Base-by-base conservation (phyloP, 2,888 invertebrate genomes). In the Noctua comes region DNA sequence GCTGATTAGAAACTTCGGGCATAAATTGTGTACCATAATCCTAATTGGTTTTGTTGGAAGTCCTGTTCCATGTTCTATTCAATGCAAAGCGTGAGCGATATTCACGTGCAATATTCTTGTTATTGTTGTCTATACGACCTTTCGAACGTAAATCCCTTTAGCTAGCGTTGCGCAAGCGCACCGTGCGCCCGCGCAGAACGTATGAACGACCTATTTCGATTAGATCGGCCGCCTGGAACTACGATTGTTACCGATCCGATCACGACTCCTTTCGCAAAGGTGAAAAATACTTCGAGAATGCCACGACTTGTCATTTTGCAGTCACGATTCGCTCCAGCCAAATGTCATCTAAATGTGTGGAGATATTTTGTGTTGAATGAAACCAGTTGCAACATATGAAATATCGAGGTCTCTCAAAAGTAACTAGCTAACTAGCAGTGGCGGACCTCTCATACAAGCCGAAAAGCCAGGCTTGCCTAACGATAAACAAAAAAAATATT, bases 241-340 rank as follows among this genome's bases (percentile, higher is more conserved):
- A 92, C 94, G 91, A 93, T 93, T 94, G 95, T 94, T 95, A 93
- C 93, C 93, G 94, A 95, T 95, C 94, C 94, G 95, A 96, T 96
- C 97, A 96, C 96, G 96, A 96, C 90, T 94, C 93, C 93, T 94
- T 95, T 95, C 95, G 95, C 91, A 96, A 96, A 96, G 94, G 95
- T 94, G 96, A 96, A 96, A 96, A 96, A 96, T 96, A 94, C 93
- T 91, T 92, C 92, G 96, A 93, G 96, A 96, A 97, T 96, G 95
- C 95, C 96, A 95, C 95, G 96, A 94, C 95, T 95, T 95, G 96
- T 95, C 96, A 96, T 96, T 96, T 95, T 88, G 91, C 84, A 95
- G 96, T 96, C 96, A 96, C 96, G 97, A 95, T 88, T 84, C 82
- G 82, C 88, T 91, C 88, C 89, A 85, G 88, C 91, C 86, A 96